These are phyloP conservation scores for Arrhamphus sclerolepis DNA, from an alignment of 2,797 vertebrate genomes.

Conservation along the genomic window DNA sequence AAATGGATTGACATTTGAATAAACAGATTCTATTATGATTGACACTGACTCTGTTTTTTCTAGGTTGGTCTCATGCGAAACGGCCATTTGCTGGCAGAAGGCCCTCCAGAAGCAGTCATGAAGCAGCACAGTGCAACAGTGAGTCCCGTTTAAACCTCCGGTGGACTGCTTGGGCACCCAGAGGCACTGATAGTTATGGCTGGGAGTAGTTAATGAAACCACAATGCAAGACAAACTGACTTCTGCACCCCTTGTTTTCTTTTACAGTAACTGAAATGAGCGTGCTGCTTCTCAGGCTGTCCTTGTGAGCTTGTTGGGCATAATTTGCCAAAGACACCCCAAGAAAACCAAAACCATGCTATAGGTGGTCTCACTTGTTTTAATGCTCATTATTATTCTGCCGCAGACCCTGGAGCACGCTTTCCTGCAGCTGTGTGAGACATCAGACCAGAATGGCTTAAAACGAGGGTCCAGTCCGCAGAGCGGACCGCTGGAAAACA, in stretches of 20 bases:
- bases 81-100: constrained; percentile 80
- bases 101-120: constrained; percentile 79
- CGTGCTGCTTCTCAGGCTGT: no score
- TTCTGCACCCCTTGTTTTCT: not conserved
- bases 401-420: constrained; percentile 82
- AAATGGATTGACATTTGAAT: no score
- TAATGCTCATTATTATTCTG: not conserved
- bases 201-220: not conserved
- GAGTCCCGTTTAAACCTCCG: constrained; percentile 40
- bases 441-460: constrained; percentile 67
- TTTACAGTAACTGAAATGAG: not conserved
- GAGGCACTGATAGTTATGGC: not conserved
- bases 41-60: not conserved
- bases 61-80: constrained; percentile 86
- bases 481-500: constrained; percentile 48
- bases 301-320: no score
- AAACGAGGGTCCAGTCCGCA: constrained; percentile 49
- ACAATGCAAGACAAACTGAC: not conserved
- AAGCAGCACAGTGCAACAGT: constrained; percentile 79
- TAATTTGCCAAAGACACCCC: no score
- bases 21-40: no score
- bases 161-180: not conserved
- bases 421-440: constrained; percentile 83
- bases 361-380: not conserved
- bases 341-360: no score